phyloP scores from a whole-genome alignment of 1,140 invertebrate species.

The Campoletis sonorensis region DNA sequence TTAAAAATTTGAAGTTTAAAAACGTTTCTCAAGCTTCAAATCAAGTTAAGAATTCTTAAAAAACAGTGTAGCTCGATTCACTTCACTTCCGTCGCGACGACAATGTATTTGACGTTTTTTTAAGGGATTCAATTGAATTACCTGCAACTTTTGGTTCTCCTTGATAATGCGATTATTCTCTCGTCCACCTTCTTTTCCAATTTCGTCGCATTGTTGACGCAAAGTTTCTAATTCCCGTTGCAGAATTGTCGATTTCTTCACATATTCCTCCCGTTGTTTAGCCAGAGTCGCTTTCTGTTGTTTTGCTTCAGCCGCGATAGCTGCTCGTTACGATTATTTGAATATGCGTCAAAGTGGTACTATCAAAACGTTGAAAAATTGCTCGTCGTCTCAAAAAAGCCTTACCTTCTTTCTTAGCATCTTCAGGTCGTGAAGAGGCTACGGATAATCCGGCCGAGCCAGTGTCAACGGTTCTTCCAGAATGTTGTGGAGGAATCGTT shows the following conservation, averaged over 20 bases:
- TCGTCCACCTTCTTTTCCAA: constrained; percentile 80
- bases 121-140: constrained; percentile 64
- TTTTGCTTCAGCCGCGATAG: constrained; percentile 87
- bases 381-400: background rate
- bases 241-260: constrained; percentile 82
- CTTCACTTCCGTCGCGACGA: too few relatives aligned
- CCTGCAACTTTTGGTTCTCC: constrained; percentile 89
- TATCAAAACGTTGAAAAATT: background rate
- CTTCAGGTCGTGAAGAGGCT: constrained; percentile 67
- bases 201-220: constrained; percentile 85
- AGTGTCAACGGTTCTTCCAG: constrained; percentile 62
- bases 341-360: background rate
- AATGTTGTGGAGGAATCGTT: constrained; percentile 58
- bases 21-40: too few relatives aligned
- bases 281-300: constrained; percentile 86
- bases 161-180: constrained; percentile 84
- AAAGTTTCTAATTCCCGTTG: constrained; percentile 86
- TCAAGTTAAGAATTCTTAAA: too few relatives aligned
- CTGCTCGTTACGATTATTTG: constrained; percentile 71
- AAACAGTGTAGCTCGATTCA: too few relatives aligned
- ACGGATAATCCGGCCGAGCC: constrained; percentile 59
- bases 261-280: constrained; percentile 87
- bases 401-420: constrained; percentile 75
- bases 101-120: too few relatives aligned
- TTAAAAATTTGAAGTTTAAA: too few relatives aligned